phyloP scores from a whole-genome alignment of 2,113 vertebrate species.

The Psilopogon haemacephalus region DNA sequence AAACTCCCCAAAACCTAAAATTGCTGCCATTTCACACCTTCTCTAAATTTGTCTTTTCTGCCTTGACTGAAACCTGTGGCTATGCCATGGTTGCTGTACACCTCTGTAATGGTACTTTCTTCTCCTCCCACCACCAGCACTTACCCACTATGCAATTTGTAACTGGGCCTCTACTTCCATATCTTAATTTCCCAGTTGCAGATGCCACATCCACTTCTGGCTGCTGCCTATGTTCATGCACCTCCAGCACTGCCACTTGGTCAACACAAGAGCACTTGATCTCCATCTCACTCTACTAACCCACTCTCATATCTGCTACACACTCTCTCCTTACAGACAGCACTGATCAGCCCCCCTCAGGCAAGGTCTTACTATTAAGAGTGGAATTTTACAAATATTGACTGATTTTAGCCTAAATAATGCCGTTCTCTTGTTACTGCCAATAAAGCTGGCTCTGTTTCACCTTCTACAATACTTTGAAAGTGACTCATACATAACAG shows the following conservation, averaged over 20 bases:
- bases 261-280: neutral
- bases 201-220: neutral
- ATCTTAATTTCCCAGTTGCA: neutral
- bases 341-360: neutral
- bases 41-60: neutral
- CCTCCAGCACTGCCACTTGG: neutral
- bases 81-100: neutral
- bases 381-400: constrained; percentile 44
- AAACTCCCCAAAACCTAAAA: neutral
- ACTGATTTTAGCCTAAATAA: constrained; percentile 29
- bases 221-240: neutral
- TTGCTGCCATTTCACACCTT: neutral
- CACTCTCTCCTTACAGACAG: neutral
- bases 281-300: neutral
- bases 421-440: neutral
- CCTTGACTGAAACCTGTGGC: neutral
- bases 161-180: neutral
- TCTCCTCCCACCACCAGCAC: too few relatives aligned
- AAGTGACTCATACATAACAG: neutral
- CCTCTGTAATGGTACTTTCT: rapidly evolving
- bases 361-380: constrained; percentile 1
- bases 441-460: neutral
- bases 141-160: rapidly evolving
- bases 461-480: neutral
- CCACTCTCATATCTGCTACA: neutral